Conservation (phyloP, 1,140 invertebrate species). For the Hylyphantes graminicola region DNA sequence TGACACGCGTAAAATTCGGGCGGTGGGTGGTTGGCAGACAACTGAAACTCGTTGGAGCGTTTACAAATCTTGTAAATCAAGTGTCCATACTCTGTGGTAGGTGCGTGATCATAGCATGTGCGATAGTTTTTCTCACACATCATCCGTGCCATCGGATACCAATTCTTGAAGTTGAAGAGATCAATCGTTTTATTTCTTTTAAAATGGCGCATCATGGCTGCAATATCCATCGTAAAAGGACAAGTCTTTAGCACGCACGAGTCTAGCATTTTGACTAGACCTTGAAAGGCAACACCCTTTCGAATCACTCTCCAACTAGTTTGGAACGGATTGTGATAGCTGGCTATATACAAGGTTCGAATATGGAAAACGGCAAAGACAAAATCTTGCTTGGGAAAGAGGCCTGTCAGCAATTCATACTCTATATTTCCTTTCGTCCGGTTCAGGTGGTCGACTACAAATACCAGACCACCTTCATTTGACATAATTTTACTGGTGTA, state of each 20-base stretch:
- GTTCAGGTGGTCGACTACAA: neutral
- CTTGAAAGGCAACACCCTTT: neutral
- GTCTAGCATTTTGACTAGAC: neutral
- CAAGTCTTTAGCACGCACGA: neutral
- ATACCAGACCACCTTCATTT: neutral
- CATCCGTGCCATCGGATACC: neutral
- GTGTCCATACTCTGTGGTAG: neutral
- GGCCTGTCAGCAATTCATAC: neutral
- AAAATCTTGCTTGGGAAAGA: neutral
- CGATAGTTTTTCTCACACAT: neutral
- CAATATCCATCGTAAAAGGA: neutral
- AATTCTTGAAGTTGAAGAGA: neutral
- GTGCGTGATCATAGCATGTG: neutral
- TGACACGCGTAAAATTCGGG: slow-evolving; percentile 1
- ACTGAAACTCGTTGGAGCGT: neutral
- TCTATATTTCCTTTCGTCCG: neutral
- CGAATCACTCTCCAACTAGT: neutral
- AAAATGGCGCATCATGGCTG: neutral
- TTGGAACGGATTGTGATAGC: neutral
- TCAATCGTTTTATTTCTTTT: neutral
- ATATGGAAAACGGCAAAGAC: too few relatives aligned
- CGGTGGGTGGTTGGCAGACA: neutral
- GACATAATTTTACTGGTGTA: too few relatives aligned
- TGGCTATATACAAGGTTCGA: neutral
- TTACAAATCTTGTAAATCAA: neutral